Evolutionary conservation across 2,797 vertebrate species (phyloP), one percentile per base, ranked within the genome.

Genomic region (Petrocephalus sullivani): DNA sequence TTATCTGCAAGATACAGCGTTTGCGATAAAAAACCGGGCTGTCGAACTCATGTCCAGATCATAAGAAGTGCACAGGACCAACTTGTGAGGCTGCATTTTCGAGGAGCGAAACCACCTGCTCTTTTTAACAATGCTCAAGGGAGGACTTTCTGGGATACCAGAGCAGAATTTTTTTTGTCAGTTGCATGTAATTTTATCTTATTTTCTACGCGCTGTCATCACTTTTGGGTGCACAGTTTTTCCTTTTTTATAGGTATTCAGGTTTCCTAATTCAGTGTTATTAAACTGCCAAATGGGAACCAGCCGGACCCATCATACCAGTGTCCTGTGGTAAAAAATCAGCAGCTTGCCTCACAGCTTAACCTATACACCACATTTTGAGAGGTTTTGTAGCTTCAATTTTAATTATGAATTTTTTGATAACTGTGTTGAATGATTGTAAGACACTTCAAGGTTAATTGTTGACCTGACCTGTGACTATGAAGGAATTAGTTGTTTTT

Each of bases 1-100:
- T 37, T 96, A 96, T 57, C 93, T 99, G 53, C 97, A 97, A 87
- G 96, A 98, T 86, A 94, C 95, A 0, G 97, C 96, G 0, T 60
- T 95, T 0, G 96, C 97, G 23, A 89, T 98, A 92, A 96, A 95
- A 89, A 94, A 97, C 90, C 98, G 98, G 97, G 96, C 96, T 33
- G 91, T 97, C 90, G 94, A 97, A 28, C 91, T 97, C 89, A 94
- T 98, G 82, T 97, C 97, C 0, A 94, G 92, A 86, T 95, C 92
- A 3, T 94, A 93, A 93, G 85, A 82, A 37, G 82, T 88, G 14
- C 85, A 89, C 90, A 82, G 85, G 89, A 0, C 89, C 88, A 81
- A 83, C 61, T 71, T 89, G 37, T 87, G 86, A 91, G 88, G 91
- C 88, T 90, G 89, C 88, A 88, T 92, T 88, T 89, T 58, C 0